These are phyloP conservation scores for Himantopus leucocephalus DNA, from an alignment of 2,113 vertebrate species.

Conservation along the genomic window DNA sequence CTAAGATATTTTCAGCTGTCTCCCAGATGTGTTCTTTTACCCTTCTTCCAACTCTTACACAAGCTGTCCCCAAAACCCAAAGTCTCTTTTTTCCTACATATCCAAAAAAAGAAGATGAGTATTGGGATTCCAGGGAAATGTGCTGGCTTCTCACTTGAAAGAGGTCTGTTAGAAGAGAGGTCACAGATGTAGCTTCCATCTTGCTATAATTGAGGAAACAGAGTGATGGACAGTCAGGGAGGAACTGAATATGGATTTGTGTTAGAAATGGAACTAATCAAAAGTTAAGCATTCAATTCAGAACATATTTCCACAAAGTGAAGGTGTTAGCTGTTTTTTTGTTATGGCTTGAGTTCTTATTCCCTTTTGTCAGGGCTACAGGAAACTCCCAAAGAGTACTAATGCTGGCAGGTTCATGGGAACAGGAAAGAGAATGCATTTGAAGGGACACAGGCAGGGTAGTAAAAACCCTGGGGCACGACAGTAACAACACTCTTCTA, in stretches of 20 bases:
- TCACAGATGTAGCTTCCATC: background rate
- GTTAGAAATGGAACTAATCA: background rate
- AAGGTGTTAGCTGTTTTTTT: background rate
- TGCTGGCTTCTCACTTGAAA: background rate
- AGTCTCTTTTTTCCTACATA: background rate
- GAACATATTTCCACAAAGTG: background rate
- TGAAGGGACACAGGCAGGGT: background rate
- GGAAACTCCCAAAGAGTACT: background rate
- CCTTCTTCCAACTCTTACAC: background rate
- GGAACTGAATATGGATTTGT: background rate
- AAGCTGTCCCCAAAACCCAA: background rate
- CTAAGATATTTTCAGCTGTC: background rate
- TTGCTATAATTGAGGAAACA: background rate
- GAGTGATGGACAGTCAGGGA: background rate
- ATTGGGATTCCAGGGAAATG: background rate
- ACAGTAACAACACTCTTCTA: background rate
- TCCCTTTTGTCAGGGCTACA: background rate
- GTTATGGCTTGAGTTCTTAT: background rate
- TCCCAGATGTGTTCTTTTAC: background rate
- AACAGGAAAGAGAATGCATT: background rate
- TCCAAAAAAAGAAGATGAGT: background rate
- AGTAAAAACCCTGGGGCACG: background rate
- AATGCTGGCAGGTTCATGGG: fast-evolving
- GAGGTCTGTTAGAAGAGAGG: background rate
- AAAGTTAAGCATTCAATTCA: background rate